Percentiles rank a stretch among this genome's conserved stretches.
Evolutionary conservation across 2,113 vertebrate genomes (phyloP).

Genomic region (Paratilapia polleni): DNA sequence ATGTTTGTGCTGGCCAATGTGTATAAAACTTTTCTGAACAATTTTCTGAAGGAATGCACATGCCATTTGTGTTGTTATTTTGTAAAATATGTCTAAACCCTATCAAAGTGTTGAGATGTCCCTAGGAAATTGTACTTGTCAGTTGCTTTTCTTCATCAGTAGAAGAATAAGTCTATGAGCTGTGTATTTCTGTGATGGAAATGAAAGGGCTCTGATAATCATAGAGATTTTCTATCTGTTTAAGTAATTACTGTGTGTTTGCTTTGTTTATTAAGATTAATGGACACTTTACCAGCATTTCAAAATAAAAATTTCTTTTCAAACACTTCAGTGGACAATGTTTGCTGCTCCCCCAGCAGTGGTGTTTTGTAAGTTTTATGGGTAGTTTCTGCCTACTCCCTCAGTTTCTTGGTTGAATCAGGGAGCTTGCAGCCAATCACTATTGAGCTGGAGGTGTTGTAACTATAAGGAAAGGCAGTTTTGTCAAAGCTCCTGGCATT

Average conservation of each 20-base stretch:
- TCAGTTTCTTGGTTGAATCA: not conserved
- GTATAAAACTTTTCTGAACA: slow-evolving; percentile 6
- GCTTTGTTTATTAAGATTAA: slow-evolving; percentile 34
- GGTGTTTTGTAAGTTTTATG: not conserved
- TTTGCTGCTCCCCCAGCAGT: not conserved
- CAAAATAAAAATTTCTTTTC: slow-evolving; percentile 59
- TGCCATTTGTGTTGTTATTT: slow-evolving; percentile 31
- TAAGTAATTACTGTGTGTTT: slow-evolving; percentile 13
- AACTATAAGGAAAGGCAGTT: not conserved
- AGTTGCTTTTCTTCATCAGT: slow-evolving; percentile 10
- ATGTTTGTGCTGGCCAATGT: slow-evolving; percentile 32
- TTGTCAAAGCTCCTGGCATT: not conserved
- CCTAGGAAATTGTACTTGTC: slow-evolving; percentile 11
- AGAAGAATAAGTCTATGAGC: not conserved
- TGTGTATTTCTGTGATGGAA: slow-evolving; percentile 41
- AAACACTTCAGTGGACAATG: not conserved
- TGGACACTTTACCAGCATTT: slow-evolving; percentile 64
- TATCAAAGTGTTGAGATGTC: slow-evolving; percentile 28
- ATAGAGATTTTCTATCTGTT: slow-evolving; percentile 26
- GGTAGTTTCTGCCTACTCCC: not conserved
- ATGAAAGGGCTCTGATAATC: slow-evolving; percentile 63
- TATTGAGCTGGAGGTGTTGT: not conserved
- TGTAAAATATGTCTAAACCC: slow-evolving; percentile 15
- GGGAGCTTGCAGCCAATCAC: not conserved
- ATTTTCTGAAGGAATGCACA: slow-evolving; percentile 2